phyloP scores from a whole-genome alignment of 1,140 invertebrate genomes.

The Lepeophtheirus salmonis region DNA sequence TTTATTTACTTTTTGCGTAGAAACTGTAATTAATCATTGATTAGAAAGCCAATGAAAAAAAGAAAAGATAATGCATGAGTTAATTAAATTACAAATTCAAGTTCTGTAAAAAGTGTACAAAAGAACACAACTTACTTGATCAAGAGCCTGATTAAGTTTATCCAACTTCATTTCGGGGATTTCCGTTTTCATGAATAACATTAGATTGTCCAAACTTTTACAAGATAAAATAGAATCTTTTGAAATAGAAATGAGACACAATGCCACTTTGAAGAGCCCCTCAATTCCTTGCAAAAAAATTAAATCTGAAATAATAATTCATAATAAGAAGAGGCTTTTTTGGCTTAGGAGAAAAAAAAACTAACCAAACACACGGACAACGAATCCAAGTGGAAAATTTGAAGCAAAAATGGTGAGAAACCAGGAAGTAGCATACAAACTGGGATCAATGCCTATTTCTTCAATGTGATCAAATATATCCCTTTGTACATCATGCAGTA shows the following conservation, averaged over 20 bases:
- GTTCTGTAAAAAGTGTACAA: slow-evolving; percentile 18
- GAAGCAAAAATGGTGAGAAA: slow-evolving; percentile 86
- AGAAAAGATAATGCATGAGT: no score
- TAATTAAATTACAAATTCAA: slow-evolving; percentile 18
- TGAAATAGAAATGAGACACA: slow-evolving; percentile 61
- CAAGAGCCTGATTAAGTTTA: slow-evolving; percentile 44
- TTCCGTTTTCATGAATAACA: slow-evolving; percentile 64
- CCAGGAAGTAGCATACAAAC: slow-evolving; percentile 86
- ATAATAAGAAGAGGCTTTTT: not conserved
- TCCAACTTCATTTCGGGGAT: slow-evolving; percentile 31
- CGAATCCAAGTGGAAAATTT: slow-evolving; percentile 83
- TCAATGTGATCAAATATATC: slow-evolving; percentile 68
- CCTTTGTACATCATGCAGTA: slow-evolving; percentile 62
- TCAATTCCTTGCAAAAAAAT: slow-evolving; percentile 72
- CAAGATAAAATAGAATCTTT: slow-evolving; percentile 60
- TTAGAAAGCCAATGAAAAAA: no score
- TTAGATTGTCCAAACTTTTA: slow-evolving; percentile 74
- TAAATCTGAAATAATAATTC: slow-evolving; percentile 41
- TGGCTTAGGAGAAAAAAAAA: slow-evolving; percentile 14
- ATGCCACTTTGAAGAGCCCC: slow-evolving; percentile 67
- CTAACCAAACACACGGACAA: slow-evolving; percentile 77
- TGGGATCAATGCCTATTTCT: slow-evolving; percentile 67
- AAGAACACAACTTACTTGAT: slow-evolving; percentile 36
- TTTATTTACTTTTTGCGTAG: no score
- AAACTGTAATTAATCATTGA: no score